A percentile compares a stretch with the other conserved stretches of the same genome.
Conservation (phyloP, 2,888 invertebrate genomes). For the Zaprionus bogoriensis region DNA sequence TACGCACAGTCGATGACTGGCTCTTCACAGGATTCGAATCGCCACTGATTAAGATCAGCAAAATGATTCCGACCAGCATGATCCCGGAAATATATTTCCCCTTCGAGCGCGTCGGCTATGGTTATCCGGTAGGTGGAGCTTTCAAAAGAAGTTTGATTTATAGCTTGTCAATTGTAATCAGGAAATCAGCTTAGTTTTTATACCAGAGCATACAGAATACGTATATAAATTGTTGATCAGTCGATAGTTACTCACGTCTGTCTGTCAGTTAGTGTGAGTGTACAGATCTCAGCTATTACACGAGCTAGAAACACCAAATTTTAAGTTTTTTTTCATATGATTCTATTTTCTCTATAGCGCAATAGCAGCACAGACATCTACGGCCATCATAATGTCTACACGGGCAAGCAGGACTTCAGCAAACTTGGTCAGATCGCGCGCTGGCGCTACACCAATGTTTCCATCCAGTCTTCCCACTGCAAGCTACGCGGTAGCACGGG, state of each 20-base stretch:
- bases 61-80: constrained; percentile 84
- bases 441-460: constrained; percentile 88
- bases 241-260: too few species aligned
- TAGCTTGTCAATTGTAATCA: too few species aligned
- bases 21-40: constrained; percentile 92
- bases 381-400: constrained; percentile 87
- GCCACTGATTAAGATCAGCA: constrained; percentile 84
- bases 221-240: too few species aligned
- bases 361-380: constrained; percentile 86
- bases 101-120: constrained; percentile 92
- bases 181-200: too few species aligned
- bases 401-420: constrained; percentile 86
- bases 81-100: constrained; percentile 84
- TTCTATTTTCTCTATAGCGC: constrained; percentile 85
- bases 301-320: too few species aligned
- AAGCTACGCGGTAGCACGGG: constrained; percentile 89
- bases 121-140: constrained; percentile 88
- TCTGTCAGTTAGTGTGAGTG: too few species aligned
- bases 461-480: constrained; percentile 84
- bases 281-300: too few species aligned
- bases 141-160: too few species aligned
- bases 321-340: neutral
- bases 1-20: constrained; percentile 86
- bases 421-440: constrained; percentile 87
- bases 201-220: too few species aligned